Base-by-base conservation (phyloP, 2,797 vertebrate species). In the Miichthys miiuy region DNA sequence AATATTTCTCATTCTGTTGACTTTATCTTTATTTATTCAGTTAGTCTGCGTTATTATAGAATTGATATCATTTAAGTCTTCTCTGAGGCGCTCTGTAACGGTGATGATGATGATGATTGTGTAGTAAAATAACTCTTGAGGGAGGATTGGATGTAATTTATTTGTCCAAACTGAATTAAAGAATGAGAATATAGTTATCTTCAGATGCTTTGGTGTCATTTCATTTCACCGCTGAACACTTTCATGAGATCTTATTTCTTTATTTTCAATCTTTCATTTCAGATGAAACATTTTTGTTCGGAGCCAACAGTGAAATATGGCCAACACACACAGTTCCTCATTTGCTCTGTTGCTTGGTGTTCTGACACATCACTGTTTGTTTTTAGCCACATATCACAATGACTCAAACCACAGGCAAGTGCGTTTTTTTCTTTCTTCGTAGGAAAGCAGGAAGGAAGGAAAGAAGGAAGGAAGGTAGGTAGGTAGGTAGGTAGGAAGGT, bases 301-400 rank as follows among this genome's bases (percentile, higher is more conserved):
- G 18, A 67, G 42, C 4, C 18, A 65, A 13, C 60, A 1, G 25
- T 51, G 38, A 25, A 25, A 38, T 70, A 18, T 66, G 4, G 13
- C 60, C 7, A 34, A 55, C 27, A 47, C 11, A 17, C 44, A 50
- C 9, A 50, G 27, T 82, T 79, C 68, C 79, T 65, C 52, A 42
- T 78, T 72, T 27, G 6, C 20, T 1, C 56, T 2, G 55, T 20
- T 54, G 42, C 74, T 66, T 17, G 18, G 11, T 51, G 7, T 66
- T 18, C 23, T 42, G 34, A 62, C 69, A 55, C 46, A 69, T 54
- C 14, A 5, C 4, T 16, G 25, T 54, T 65, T 60, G 61, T 65
- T 60, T 17, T 63, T 20, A 8, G n/a, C 27, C 42, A 61, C 5
- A 46, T 42, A 54, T 62, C 25, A 42, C 47, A 13, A 6, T 0